Percentiles rank a stretch among this genome's conserved stretches.
Conservation (phyloP, 2,113 vertebrate species). For the Lathamus discolor region DNA sequence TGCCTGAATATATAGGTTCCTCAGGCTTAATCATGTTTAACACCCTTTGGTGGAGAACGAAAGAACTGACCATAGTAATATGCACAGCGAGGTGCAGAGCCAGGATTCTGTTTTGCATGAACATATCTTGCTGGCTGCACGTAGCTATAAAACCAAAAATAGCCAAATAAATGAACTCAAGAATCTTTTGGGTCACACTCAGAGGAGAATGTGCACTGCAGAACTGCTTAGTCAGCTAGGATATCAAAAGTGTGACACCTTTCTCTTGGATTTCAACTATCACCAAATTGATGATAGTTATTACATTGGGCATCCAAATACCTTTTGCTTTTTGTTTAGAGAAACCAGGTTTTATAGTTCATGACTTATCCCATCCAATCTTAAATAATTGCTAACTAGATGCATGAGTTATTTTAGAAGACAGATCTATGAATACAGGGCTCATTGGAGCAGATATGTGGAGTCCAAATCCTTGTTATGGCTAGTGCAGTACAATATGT, state of each 20-base stretch:
- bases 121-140: not conserved
- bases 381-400: not conserved
- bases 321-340: not conserved
- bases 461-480: not conserved
- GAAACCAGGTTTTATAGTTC: not conserved
- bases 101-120: not conserved
- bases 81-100: not conserved
- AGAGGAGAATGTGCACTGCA: not conserved
- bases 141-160: not conserved
- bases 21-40: not conserved
- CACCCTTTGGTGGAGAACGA: not conserved
- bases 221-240: not conserved
- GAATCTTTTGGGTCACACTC: not conserved
- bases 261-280: not conserved
- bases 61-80: not conserved
- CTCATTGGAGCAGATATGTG: not conserved
- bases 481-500: not conserved
- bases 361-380: not conserved
- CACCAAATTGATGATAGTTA: not conserved
- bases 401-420: not conserved
- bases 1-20: not conserved
- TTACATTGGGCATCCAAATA: not conserved
- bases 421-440: not conserved
- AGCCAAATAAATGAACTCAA: fast-evolving
- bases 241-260: not conserved